Base-by-base conservation (phyloP, 2,888 invertebrate species). In the Atherix ibis region DNA sequence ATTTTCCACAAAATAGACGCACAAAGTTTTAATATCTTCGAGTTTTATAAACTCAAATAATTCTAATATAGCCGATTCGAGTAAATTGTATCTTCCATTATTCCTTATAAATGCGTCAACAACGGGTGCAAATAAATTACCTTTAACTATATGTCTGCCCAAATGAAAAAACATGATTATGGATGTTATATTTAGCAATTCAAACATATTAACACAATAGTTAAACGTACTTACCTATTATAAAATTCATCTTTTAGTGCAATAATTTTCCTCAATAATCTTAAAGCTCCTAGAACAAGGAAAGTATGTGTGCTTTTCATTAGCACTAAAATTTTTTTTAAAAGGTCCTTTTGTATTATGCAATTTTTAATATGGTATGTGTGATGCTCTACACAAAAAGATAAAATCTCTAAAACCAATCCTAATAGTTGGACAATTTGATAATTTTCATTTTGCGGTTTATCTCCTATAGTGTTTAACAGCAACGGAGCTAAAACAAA, bases 301-400 rank as follows among this genome's bases (percentile, higher is more conserved):
- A 98, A 98, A 52, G 91, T 89, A 66, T 97, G 95, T 51, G 81
- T 83, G 42, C 94, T 94, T 60, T 89, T 84, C 85, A 95, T 91
- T 45, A 97, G 72, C 49, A 95, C 88, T 48, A 98, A 70, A 60
- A 97, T 89, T 61, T 89, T 77, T 58, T 89, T 79, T 44, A 98
- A 72, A 46, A 98, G 72, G 67, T 98, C 94, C 66, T 92, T 94
- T 67, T 88, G 88, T 53, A 97, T 73, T 63, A 95, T 84, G 66
- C 91, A 95, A 59, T 92, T 92, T 62, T 95, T 94, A 63, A 97
- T 94, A 68, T 97, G 91, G 68, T 91, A 94, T 38, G 89, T 87
- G 67, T 99, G 98, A 68, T 98, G 97, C 61, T 98, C 97, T 31
- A 98, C 92, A 65, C 97, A 99, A 66, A 97, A 99, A 26, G 94